These are phyloP conservation scores for Anoplius nigerrimus DNA, from an alignment of 2,888 invertebrate species.

Conservation along the genomic window DNA sequence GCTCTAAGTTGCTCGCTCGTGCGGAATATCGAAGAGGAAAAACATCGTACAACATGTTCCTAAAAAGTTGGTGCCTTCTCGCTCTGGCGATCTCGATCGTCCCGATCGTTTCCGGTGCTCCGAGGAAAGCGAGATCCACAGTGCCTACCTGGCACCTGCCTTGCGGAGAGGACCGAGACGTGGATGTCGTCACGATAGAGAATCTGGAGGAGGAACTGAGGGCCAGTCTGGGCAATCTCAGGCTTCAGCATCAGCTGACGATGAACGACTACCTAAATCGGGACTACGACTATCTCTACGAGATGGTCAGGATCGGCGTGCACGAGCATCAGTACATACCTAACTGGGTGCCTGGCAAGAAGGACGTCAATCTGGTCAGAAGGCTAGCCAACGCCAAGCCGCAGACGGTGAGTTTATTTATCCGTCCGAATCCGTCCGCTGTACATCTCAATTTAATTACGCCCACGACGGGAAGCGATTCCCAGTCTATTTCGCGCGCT, in stretches of 20 bases:
- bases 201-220: conserved; percentile 53
- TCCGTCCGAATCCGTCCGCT: too few species aligned
- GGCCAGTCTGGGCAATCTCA: conserved; percentile 56
- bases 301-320: conserved; percentile 66
- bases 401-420: conserved; percentile 56
- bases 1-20: background rate
- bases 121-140: conserved; percentile 37
- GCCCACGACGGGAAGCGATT: conserved; percentile 8
- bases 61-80: conserved; percentile 24
- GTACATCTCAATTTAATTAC: background rate
- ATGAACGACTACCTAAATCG: conserved; percentile 66
- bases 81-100: background rate
- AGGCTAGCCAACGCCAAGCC: conserved; percentile 42
- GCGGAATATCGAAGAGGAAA: background rate
- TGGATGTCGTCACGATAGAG: conserved; percentile 27
- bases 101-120: conserved; percentile 31
- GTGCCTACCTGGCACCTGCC: conserved; percentile 68
- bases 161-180: conserved; percentile 62
- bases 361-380: conserved; percentile 61
- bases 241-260: conserved; percentile 65
- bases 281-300: conserved; percentile 72
- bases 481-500: too few species aligned
- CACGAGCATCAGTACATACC: conserved; percentile 72
- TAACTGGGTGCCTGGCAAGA: conserved; percentile 72
- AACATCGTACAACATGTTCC: background rate